Conservation (phyloP, 2,113 vertebrate genomes). For the Chaetorhynchus papuensis region DNA sequence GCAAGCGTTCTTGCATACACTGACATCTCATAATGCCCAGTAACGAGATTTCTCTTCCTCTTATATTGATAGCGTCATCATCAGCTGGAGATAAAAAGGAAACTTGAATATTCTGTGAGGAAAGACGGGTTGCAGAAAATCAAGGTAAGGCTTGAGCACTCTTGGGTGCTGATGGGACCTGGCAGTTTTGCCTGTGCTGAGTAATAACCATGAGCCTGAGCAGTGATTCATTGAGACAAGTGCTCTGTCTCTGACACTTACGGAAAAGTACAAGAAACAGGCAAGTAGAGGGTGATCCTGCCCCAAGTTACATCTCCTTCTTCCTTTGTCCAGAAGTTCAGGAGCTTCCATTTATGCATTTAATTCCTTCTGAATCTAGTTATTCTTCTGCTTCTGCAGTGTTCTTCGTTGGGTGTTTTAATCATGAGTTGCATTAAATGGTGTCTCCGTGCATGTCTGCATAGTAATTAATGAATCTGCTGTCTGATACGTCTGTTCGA, state of each 20-base stretch:
- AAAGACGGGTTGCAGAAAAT: conserved; percentile 74
- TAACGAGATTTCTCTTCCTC: neutral
- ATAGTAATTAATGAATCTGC: neutral
- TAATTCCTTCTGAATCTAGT: neutral
- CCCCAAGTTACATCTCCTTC: neutral
- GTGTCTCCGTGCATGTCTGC: neutral
- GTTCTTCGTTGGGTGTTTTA: neutral
- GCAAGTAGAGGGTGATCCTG: neutral
- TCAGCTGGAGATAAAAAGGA: conserved; percentile 80
- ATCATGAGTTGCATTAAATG: neutral
- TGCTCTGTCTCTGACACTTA: neutral
- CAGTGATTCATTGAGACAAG: neutral
- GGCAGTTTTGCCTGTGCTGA: neutral
- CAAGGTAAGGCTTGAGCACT: conserved; percentile 73
- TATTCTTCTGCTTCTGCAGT: neutral
- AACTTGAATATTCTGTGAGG: conserved; percentile 74
- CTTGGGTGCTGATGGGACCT: neutral
- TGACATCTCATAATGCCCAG: neutral
- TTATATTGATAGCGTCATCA: conserved; percentile 71
- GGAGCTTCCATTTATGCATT: neutral
- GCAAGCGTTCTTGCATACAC: neutral
- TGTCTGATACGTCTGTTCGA: neutral
- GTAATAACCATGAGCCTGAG: neutral
- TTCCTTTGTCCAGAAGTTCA: neutral
- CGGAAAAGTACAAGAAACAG: neutral